phyloP scores from a whole-genome alignment of 2,797 vertebrate species.

The Peromyscus attwateri region DNA sequence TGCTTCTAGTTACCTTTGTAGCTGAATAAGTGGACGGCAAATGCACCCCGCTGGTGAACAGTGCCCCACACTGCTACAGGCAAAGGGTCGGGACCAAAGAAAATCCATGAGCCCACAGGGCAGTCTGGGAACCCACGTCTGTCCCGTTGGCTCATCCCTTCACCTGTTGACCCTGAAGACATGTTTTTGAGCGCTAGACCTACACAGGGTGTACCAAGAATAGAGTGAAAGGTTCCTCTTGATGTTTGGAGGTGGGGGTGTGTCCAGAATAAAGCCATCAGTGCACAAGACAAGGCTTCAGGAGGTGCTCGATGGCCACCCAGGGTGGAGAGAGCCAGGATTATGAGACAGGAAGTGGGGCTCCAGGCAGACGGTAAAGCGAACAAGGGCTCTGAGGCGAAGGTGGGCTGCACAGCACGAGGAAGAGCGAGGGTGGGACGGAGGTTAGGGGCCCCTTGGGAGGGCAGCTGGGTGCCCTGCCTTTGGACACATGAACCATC shows the following conservation, averaged over 20 bases:
- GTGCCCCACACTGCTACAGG: background rate
- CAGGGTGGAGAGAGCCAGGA: background rate
- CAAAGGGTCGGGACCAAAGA: background rate
- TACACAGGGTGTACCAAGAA: fast-evolving
- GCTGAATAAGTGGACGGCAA: background rate
- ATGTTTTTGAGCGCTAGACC: background rate
- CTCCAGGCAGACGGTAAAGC: background rate
- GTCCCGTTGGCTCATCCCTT: background rate
- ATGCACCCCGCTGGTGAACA: background rate
- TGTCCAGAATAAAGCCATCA: background rate
- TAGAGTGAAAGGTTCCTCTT: background rate
- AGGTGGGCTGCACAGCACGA: background rate
- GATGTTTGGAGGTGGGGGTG: background rate
- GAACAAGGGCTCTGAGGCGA: background rate
- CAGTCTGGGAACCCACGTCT: background rate
- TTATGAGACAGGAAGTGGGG: background rate
- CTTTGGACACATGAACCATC: background rate
- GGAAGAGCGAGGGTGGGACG: too few species aligned
- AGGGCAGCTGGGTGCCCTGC: background rate
- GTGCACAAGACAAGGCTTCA: background rate
- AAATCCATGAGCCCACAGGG: too few species aligned
- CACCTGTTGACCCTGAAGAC: background rate
- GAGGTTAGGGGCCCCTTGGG: background rate
- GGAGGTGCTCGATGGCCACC: background rate
- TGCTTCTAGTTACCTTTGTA: background rate